Base-by-base conservation (phyloP, 2,888 invertebrate genomes). In the Morpho deidamia region DNA sequence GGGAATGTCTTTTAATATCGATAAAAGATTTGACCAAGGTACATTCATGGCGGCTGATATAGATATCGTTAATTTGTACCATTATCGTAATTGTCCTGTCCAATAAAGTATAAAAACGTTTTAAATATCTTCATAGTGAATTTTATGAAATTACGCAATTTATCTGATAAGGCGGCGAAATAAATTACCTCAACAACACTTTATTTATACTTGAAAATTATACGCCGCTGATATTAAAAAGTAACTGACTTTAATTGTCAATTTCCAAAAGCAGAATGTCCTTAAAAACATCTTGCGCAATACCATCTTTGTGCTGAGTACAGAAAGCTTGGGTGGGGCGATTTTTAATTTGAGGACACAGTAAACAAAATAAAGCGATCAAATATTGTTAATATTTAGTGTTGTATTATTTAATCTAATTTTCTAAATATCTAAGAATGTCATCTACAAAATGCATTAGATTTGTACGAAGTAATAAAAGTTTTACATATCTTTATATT, bases 201-300 rank as follows among this genome's bases (percentile, higher is more conserved):
- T 39, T 33, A 32, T 48, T 48, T 41, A 11, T 4, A 40, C 11
- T 37, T 14, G 32, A 39, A 32, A 11, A 11, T 46, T 38, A 47
- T 47, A 32, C 39, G 32, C 39, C 39, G 11, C 23, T 38, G 23
- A 38, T 33, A 11, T 40, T 49, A 47, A 51, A 40, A 51, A 41
- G 54, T 51, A 45, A 48, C 32, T 33, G 40, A 32, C 14, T 35
- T 40, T 57, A 57, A 57, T 57, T 57, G 44, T 33, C 42, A 44
- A 23, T 39, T 23, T 14, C 57, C 54, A 40, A 51, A 54, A 44
- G 44, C 33, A 51, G 40, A 47, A 33, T 38, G 47, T n/a, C 38
- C 50, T 37, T 23, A 33, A 12, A 39, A 42, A n/a, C 14, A 34
- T 44, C 33, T 57, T 54, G 47, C 40, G 54, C 44, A 57, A 57